Percentiles rank a stretch among this genome's conserved stretches.
Conservation (phyloP, 2,113 vertebrate species). For the Taxidea taxus region DNA sequence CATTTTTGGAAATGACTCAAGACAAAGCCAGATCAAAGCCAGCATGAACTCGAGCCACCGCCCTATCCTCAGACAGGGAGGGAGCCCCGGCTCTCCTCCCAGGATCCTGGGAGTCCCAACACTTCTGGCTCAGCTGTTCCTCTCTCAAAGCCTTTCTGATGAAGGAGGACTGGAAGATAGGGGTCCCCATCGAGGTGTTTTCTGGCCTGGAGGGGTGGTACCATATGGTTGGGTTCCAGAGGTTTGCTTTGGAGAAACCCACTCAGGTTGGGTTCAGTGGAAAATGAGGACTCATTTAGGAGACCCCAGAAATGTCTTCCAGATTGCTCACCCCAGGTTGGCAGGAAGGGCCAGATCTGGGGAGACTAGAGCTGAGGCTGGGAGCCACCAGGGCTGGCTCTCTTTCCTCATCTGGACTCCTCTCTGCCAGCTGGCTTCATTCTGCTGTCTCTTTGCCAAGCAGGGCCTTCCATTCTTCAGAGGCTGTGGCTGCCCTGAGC, state of each 20-base stretch:
- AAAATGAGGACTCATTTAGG: not conserved
- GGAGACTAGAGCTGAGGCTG: not conserved
- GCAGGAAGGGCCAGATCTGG: not conserved
- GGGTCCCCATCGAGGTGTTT: fast-evolving
- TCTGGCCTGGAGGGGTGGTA: not conserved
- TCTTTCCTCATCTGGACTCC: not conserved
- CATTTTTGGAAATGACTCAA: not conserved
- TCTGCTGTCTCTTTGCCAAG: not conserved
- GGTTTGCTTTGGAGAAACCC: not conserved
- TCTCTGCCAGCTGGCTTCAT: not conserved
- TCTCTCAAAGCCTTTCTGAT: not conserved
- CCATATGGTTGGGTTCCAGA: not conserved
- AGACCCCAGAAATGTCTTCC: not conserved
- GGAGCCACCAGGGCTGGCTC: fast-evolving
- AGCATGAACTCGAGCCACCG: fast-evolving
- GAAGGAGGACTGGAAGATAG: fast-evolving
- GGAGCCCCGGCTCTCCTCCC: not conserved
- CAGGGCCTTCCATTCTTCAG: not conserved
- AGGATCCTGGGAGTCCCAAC: not conserved
- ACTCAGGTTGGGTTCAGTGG: not conserved
- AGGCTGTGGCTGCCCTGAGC: not conserved
- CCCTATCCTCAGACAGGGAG: fast-evolving
- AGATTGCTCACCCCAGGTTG: not conserved
- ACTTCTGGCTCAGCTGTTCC: not conserved
- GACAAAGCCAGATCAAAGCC: not conserved